phyloP scores from a whole-genome alignment of 2,113 vertebrate species.

The Anoplopoma fimbria region DNA sequence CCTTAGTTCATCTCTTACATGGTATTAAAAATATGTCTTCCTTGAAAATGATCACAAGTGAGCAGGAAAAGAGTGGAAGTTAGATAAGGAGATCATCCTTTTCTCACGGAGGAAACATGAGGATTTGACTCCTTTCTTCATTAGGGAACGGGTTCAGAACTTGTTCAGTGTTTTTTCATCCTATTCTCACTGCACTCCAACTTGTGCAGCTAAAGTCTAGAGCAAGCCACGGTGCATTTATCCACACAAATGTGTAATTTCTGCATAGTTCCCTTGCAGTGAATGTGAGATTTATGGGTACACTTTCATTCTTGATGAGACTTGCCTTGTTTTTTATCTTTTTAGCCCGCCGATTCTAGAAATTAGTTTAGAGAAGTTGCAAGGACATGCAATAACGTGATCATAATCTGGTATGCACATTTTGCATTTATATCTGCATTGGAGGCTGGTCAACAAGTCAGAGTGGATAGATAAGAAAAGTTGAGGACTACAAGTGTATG shows the following conservation, averaged over 20 bases:
- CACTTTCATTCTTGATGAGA: neutral
- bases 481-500: neutral
- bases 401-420: neutral
- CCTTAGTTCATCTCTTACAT: conserved; percentile 29
- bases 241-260: too few species aligned
- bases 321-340: neutral
- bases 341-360: neutral
- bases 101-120: conserved; percentile 29
- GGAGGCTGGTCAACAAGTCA: too few species aligned
- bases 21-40: conserved; percentile 38
- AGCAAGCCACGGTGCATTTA: neutral
- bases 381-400: neutral
- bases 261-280: neutral
- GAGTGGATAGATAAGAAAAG: neutral
- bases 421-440: too few species aligned
- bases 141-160: conserved; percentile 26
- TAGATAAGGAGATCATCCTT: conserved; percentile 18
- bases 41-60: conserved; percentile 29
- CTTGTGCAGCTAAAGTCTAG: neutral
- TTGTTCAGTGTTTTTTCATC: conserved; percentile 29
- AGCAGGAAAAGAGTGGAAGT: neutral
- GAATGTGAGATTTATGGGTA: neutral
- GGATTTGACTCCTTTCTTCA: conserved; percentile 53
- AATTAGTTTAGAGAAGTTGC: neutral
- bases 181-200: conserved; percentile 8